These are phyloP conservation scores for Semibalanus balanoides DNA, from an alignment of 1,140 invertebrate genomes.

Conservation along the genomic window DNA sequence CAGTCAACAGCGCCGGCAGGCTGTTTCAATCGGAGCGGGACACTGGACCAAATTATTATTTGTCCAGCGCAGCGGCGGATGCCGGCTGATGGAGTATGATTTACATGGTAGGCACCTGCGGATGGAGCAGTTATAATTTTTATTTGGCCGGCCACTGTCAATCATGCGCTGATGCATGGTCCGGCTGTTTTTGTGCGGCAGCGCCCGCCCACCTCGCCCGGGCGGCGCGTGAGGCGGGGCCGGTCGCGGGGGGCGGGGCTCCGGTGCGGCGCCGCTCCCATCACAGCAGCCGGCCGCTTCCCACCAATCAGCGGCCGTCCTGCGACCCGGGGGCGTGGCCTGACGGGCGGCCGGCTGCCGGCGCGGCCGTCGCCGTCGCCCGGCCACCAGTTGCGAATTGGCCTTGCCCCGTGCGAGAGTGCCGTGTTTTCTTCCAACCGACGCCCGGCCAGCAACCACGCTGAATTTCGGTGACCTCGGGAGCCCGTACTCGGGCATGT, in stretches of 20 bases:
- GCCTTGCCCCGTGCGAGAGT: not conserved
- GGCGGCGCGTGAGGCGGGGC: too few species aligned
- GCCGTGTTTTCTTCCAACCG: not conserved
- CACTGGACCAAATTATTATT: not conserved
- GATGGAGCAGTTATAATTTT: not conserved
- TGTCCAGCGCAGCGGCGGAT: not conserved
- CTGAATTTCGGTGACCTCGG: conserved; percentile 26
- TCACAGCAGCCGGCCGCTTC: not conserved
- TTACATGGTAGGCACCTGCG: not conserved
- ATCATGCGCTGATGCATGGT: not conserved
- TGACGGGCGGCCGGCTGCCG: not conserved
- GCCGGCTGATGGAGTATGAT: not conserved
- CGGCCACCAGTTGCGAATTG: not conserved
- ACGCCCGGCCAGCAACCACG: conserved; percentile 21
- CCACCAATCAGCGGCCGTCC: not conserved
- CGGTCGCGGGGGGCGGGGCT: too few species aligned
- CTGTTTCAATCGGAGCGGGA: not conserved
- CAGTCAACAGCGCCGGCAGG: too few species aligned
- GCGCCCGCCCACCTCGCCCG: not conserved
- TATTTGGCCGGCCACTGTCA: not conserved
- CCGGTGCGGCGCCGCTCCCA: not conserved
- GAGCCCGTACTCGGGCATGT: conserved; percentile 25
- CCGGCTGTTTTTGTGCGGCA: not conserved
- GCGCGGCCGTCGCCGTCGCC: too few species aligned
- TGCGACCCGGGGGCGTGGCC: not conserved